Evolutionary conservation across 2,797 vertebrate species (phyloP).

Genomic region (Falco naumanni): DNA sequence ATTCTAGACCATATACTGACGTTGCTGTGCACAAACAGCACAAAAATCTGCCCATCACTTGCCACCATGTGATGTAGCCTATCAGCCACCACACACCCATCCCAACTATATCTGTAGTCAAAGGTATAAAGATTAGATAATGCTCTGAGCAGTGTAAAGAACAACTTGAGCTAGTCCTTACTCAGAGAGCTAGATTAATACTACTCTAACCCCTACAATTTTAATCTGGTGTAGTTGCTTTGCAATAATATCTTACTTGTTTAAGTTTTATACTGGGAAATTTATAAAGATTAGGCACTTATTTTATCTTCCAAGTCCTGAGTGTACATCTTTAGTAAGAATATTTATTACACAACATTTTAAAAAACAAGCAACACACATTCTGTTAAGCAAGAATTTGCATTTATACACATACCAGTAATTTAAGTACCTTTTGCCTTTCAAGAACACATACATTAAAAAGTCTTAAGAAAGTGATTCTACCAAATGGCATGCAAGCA

Average conservation of each 20-base stretch:
- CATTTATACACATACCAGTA: not conserved
- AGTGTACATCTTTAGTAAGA: not conserved
- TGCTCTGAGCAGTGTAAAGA: not conserved
- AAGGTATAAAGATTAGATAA: not conserved
- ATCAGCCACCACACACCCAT: not conserved
- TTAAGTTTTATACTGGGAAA: not conserved
- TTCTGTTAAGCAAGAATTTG: not conserved
- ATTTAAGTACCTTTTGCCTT: not conserved
- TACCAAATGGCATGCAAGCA: not conserved
- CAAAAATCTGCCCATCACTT: not conserved
- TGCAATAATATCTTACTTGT: not conserved
- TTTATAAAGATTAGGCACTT: not conserved
- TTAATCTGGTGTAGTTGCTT: not conserved
- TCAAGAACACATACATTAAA: not conserved
- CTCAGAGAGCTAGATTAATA: not conserved
- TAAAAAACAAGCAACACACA: not conserved
- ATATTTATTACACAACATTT: not conserved
- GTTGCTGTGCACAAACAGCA: not conserved
- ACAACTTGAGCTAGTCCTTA: not conserved
- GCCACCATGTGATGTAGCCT: rapidly evolving
- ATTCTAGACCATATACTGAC: not conserved
- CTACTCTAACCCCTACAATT: not conserved
- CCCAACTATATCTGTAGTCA: not conserved
- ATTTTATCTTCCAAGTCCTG: not conserved
- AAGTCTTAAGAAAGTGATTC: not conserved